These are phyloP conservation scores for Brachyopa scutellaris DNA, from an alignment of 2,888 invertebrate species.

Conservation along the genomic window DNA sequence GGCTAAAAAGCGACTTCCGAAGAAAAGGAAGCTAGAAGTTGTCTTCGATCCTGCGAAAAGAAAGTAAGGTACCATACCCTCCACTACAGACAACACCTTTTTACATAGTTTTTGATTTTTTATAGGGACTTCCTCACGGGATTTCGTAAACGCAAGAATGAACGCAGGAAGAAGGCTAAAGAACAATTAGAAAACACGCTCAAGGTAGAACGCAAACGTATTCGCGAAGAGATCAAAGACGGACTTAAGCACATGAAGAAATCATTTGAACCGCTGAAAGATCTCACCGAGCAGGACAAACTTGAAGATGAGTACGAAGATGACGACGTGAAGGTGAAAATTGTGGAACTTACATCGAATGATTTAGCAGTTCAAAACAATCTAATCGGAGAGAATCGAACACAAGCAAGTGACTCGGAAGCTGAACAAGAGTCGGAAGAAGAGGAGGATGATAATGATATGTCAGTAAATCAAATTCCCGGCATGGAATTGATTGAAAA, in stretches of 20 bases:
- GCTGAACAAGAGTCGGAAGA: slow-evolving; percentile 75
- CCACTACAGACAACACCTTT: too few relatives aligned
- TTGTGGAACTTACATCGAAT: slow-evolving; percentile 88
- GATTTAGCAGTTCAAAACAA: slow-evolving; percentile 87
- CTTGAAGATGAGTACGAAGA: slow-evolving; percentile 87
- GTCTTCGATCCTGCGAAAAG: slow-evolving; percentile 85
- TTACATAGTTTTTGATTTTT: neutral
- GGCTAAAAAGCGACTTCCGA: slow-evolving; percentile 78
- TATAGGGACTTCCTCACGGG: slow-evolving; percentile 90
- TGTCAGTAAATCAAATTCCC: slow-evolving; percentile 75
- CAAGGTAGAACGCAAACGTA: slow-evolving; percentile 89
- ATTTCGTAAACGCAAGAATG: slow-evolving; percentile 90
- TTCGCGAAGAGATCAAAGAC: slow-evolving; percentile 90
- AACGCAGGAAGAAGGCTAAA: slow-evolving; percentile 89
- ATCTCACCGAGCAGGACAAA: slow-evolving; percentile 81
- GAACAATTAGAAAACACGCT: slow-evolving; percentile 87
- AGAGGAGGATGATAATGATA: slow-evolving; percentile 77
- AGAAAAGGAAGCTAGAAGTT: slow-evolving; percentile 83
- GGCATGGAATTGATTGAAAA: slow-evolving; percentile 79
- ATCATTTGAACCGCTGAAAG: slow-evolving; percentile 86
- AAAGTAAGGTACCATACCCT: slow-evolving; percentile 81
- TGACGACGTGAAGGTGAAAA: slow-evolving; percentile 90
- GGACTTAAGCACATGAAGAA: slow-evolving; percentile 88
- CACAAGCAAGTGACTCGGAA: slow-evolving; percentile 74
- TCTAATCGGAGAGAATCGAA: slow-evolving; percentile 88